Evolutionary conservation across 2,113 vertebrate genomes (phyloP).

Genomic region (Puma concolor): DNA sequence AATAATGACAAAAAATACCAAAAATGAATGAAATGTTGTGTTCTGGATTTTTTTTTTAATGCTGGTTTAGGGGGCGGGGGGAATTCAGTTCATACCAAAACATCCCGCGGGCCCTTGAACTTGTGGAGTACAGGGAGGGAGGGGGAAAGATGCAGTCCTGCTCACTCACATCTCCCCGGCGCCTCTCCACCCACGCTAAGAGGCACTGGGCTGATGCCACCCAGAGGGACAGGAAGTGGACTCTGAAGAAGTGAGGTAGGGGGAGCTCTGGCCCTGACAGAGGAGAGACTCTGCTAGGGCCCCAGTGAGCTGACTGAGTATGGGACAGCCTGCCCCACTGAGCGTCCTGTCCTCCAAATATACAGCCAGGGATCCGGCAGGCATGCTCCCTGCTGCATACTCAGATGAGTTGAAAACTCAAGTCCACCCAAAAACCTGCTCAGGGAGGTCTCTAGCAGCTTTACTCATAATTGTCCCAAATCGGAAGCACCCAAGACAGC

Average conservation of each 20-base stretch:
- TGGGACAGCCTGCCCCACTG: neutral
- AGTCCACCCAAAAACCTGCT: neutral
- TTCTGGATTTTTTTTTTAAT: neutral
- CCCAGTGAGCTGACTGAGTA: neutral
- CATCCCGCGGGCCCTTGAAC: neutral
- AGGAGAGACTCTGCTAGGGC: neutral
- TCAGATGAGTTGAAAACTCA: neutral
- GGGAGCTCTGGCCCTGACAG: neutral
- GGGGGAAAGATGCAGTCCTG: neutral
- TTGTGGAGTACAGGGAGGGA: neutral
- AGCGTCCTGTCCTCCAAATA: neutral
- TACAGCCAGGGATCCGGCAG: neutral
- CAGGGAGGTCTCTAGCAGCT: neutral
- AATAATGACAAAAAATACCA: neutral
- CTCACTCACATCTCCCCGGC: neutral
- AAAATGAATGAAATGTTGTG: neutral
- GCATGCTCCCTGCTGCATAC: neutral
- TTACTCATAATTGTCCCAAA: neutral
- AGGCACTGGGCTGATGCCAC: neutral
- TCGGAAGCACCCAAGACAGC: neutral
- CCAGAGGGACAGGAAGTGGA: neutral
- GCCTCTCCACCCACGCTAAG: neutral
- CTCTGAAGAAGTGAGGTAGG: neutral
- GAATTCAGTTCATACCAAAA: neutral
- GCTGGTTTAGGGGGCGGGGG: neutral